phyloP scores from a whole-genome alignment of 2,113 vertebrate genomes.

The Rallus limicola region DNA sequence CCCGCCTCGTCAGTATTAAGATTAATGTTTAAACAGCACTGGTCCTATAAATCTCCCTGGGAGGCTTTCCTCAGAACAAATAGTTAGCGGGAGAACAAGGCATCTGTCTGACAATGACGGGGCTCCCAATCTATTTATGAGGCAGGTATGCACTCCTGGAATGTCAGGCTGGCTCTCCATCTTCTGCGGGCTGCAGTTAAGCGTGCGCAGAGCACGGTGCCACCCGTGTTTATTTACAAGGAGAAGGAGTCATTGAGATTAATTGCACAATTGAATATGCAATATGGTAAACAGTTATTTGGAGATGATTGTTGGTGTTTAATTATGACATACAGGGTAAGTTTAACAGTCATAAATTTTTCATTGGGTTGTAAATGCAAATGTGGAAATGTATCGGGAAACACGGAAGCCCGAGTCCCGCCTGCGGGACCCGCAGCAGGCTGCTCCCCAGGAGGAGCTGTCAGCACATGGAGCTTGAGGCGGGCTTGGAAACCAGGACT shows the following conservation, averaged over 20 bases:
- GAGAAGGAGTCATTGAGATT: slow-evolving; percentile 33
- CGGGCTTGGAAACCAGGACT: not conserved
- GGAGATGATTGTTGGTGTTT: slow-evolving; percentile 60
- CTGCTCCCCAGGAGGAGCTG: not conserved
- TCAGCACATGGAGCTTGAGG: not conserved
- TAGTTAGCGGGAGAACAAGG: not conserved
- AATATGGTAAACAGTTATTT: slow-evolving; percentile 40
- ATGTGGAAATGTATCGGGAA: not conserved
- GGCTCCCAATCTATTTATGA: not conserved
- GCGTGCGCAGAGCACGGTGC: not conserved
- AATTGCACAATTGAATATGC: slow-evolving; percentile 28
- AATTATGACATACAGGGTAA: slow-evolving; percentile 51
- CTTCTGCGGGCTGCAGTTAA: not conserved
- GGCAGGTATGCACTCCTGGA: not conserved
- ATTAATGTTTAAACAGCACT: slow-evolving; percentile 1
- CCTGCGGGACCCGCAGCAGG: not conserved
- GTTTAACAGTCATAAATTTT: slow-evolving; percentile 46
- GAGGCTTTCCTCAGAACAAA: slow-evolving; percentile 41
- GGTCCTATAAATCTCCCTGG: not conserved
- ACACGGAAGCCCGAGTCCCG: not conserved
- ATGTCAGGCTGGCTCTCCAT: slow-evolving; percentile 15
- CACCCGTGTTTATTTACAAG: not conserved
- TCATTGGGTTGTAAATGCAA: slow-evolving; percentile 13
- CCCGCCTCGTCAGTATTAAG: not conserved
- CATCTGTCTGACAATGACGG: slow-evolving; percentile 8